Evolutionary conservation across 2,797 vertebrate species (phyloP).

Genomic region (Coranthus polyacanthus): DNA sequence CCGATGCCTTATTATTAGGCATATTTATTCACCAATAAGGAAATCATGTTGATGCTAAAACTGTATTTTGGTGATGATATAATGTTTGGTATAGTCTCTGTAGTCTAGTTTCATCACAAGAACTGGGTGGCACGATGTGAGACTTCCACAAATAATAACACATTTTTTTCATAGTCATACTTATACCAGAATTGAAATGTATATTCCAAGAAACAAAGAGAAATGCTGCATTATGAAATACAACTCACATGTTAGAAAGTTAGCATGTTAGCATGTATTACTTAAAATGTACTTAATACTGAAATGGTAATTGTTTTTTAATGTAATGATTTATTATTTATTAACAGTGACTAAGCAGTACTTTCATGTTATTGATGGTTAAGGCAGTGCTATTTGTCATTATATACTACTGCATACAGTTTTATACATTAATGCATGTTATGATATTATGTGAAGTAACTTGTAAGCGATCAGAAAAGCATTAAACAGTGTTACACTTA

Average conservation of each 20-base stretch:
- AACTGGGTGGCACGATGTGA: too few relatives aligned
- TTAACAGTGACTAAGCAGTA: background rate
- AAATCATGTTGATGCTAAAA: too few relatives aligned
- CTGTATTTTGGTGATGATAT: background rate
- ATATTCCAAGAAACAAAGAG: too few relatives aligned
- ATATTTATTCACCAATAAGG: too few relatives aligned
- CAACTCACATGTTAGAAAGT: too few relatives aligned
- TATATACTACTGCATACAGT: too few relatives aligned
- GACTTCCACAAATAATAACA: background rate
- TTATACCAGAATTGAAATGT: background rate
- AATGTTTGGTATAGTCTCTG: too few relatives aligned
- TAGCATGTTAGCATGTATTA: background rate
- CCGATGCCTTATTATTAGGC: too few relatives aligned
- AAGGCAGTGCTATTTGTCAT: background rate
- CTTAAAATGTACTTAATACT: background rate
- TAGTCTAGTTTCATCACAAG: too few relatives aligned
- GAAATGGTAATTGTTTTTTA: background rate
- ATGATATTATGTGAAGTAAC: conserved; percentile 4
- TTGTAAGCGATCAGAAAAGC: background rate
- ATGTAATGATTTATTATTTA: background rate
- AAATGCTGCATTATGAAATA: too few relatives aligned
- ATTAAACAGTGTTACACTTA: background rate
- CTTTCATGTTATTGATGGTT: background rate
- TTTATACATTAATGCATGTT: background rate
- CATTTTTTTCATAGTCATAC: background rate